Evolutionary conservation across 2,888 invertebrate genomes (phyloP).

Genomic region (Hirudinaria manillensis): DNA sequence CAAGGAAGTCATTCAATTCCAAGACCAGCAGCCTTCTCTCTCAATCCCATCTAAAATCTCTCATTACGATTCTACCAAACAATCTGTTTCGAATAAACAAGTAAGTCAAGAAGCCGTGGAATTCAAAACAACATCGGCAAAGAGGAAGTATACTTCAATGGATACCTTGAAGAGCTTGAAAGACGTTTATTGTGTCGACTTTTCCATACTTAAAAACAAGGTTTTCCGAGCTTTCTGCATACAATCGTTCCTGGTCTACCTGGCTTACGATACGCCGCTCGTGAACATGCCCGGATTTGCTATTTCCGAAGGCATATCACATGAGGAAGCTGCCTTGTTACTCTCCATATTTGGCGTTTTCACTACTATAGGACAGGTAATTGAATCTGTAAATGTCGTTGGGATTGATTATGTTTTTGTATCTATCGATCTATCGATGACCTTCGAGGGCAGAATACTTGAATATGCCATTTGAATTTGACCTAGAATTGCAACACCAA

Average conservation of each 20-base stretch:
- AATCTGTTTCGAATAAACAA: no score
- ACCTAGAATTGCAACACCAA: no score
- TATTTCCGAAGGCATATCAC: not conserved
- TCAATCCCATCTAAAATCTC: no score
- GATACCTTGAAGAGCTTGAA: not conserved
- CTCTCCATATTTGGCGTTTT: constrained; percentile 15
- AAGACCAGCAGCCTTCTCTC: no score
- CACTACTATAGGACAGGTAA: constrained; percentile 15
- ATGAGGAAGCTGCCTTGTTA: constrained; percentile 1
- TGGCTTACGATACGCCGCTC: constrained; percentile 22
- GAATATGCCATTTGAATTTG: no score
- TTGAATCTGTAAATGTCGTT: no score
- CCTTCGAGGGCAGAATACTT: not conserved
- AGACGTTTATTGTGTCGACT: not conserved
- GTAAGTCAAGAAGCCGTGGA: no score
- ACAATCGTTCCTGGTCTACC: constrained; percentile 10
- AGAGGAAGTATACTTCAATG: no score
- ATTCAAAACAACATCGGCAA: no score
- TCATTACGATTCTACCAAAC: no score
- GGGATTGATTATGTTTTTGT: not conserved
- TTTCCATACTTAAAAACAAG: constrained; percentile 10
- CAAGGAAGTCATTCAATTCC: no score
- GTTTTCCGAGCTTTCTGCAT: constrained; percentile 14
- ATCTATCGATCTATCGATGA: no score
- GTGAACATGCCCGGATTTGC: constrained; percentile 17